phyloP scores from a whole-genome alignment of 2,888 invertebrate species.

The Willowsia nigromaculata region DNA sequence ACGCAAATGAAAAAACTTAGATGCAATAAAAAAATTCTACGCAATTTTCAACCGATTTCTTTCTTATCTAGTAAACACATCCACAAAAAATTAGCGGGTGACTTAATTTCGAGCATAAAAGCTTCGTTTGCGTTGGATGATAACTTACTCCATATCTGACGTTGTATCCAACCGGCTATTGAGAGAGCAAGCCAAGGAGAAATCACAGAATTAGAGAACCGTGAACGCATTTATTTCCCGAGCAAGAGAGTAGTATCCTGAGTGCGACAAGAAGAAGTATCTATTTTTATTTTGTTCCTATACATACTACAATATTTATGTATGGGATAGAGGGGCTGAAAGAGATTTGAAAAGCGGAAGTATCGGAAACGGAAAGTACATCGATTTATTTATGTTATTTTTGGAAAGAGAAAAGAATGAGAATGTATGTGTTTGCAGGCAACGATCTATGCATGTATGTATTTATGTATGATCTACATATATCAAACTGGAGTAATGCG shows the following conservation, averaged over 20 bases:
- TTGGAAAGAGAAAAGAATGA: neutral
- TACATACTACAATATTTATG: neutral
- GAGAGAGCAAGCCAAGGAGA: neutral
- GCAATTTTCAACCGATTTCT: too few species aligned
- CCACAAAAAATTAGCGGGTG: neutral
- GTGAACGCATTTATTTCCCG: slow-evolving; percentile 18
- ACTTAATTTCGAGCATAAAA: neutral
- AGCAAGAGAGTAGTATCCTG: slow-evolving; percentile 2
- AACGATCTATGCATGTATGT: too few species aligned
- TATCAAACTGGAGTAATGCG: neutral
- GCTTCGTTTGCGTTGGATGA: neutral
- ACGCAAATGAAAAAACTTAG: too few species aligned
- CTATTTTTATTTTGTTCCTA: neutral
- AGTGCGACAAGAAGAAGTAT: neutral
- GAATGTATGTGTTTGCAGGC: neutral
- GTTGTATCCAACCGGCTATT: neutral
- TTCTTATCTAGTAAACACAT: neutral
- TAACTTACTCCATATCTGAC: neutral
- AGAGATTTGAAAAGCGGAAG: slow-evolving; percentile 30
- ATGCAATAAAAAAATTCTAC: too few species aligned
- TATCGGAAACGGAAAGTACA: slow-evolving; percentile 26
- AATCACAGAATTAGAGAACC: neutral
- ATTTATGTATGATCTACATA: neutral
- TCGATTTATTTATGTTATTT: slow-evolving; percentile 20
- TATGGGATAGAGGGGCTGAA: neutral